Base-by-base conservation (phyloP, 2,888 invertebrate genomes). In the Mechanitis messenoides region DNA sequence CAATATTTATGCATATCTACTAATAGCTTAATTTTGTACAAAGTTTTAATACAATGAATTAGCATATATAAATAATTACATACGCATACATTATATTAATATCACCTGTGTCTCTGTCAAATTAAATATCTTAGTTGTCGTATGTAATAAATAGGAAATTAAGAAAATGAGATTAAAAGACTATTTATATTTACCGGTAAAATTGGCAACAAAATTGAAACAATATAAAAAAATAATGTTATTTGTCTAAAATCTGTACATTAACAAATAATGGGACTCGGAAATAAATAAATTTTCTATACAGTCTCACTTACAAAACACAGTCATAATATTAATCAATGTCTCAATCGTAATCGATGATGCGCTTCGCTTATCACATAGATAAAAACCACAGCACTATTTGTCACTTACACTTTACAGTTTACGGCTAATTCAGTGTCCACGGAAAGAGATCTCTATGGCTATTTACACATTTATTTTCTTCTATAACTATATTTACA, bases 341-440 rank as follows among this genome's bases (percentile, higher is more conserved):
- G 79, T 76, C 77, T 80, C 75, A 72, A 75, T 79, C 76, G 74
- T 73, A 79, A 78, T 79, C 77, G 63, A 64, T 54, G 74, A 81
- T 81, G 85, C 83, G 80, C 78, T 84, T 85, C 74, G 80, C 85
- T 85, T 88, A 89, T 87, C 88, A 88, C 87, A 81, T 85, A 84
- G 85, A 86, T 83, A 84, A 85, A 81, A 86, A 85, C 83, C 88
- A 87, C 89, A 89, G 88, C 90, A 90, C 88, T 87, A 81, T 84
- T 81, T 83, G 86, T 87, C 89, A 85, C 89, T 88, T 88, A 86
- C 83, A 85, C 83, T 81, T 84, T 83, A 83, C 73, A 81, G 76
- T 75, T 74, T 74, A 80, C 77, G 78, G 77, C 81, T 76, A 75
- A 71, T 80, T 80, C 80, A 80, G 81, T 72, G 77, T 81, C 76